These are phyloP conservation scores for Chlorodrepanis virens DNA, from an alignment of 2,113 vertebrate species.

Conservation along the genomic window DNA sequence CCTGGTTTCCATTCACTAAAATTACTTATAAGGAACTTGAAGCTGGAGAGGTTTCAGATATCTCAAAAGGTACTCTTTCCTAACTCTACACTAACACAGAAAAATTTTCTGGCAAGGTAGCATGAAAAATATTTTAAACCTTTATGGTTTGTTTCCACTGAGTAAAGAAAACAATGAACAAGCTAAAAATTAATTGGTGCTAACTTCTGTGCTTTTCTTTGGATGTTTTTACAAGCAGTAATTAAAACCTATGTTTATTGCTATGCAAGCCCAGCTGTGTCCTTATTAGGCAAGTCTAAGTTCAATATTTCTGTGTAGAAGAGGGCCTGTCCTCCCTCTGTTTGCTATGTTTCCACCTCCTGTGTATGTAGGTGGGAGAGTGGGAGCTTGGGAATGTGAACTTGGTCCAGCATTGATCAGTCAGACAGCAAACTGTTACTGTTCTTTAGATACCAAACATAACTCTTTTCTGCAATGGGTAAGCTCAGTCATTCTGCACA, in stretches of 20 bases:
- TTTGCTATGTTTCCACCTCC: not conserved
- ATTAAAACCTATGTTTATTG: slow-evolving; percentile 58
- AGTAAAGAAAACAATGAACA: slow-evolving; percentile 26
- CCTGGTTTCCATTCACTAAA: not conserved
- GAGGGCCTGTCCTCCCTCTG: slow-evolving; percentile 36
- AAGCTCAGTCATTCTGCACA: slow-evolving; percentile 72
- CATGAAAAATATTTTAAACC: slow-evolving; percentile 27
- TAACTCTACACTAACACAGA: not conserved
- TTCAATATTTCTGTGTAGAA: slow-evolving; percentile 25
- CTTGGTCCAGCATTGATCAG: slow-evolving; percentile 78
- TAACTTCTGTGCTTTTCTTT: slow-evolving; percentile 57
- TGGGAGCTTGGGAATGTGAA: slow-evolving; percentile 81
- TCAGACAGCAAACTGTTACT: slow-evolving; percentile 86
- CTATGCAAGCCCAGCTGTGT: slow-evolving; percentile 40
- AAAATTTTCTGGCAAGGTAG: not conserved
- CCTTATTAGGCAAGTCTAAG: slow-evolving; percentile 58
- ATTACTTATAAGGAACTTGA: not conserved
- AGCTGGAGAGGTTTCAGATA: not conserved
- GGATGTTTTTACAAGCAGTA: slow-evolving; percentile 40
- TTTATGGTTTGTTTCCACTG: slow-evolving; percentile 11
- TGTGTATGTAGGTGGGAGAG: slow-evolving; percentile 73
- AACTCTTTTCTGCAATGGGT: slow-evolving; percentile 76
- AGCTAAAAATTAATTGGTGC: slow-evolving; percentile 45
- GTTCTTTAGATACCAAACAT: slow-evolving; percentile 89
- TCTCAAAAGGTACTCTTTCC: not conserved